phyloP scores from a whole-genome alignment of 2,113 vertebrate species.

The Tichodroma muraria region DNA sequence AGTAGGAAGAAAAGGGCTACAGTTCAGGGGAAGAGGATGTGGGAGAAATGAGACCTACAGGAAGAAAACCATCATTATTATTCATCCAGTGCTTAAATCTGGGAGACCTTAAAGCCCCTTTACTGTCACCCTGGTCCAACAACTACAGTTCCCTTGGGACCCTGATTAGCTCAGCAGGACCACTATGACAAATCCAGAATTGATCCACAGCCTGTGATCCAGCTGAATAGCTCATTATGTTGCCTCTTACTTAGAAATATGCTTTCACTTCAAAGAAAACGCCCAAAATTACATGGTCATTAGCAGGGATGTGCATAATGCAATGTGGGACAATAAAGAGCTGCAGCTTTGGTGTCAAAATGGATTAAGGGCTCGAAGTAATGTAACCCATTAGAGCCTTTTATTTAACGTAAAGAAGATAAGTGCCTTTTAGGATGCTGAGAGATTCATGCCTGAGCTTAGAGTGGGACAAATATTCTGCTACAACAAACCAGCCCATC shows the following conservation, averaged over 20 bases:
- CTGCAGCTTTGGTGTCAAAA: background rate
- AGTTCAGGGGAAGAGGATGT: background rate
- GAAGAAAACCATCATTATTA: background rate
- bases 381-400: background rate
- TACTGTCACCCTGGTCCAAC: background rate
- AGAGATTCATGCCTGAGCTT: background rate
- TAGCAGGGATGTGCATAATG: background rate
- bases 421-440: constrained; percentile 4
- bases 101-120: background rate
- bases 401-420: background rate
- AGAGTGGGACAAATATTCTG: background rate
- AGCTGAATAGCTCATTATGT: background rate
- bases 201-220: background rate
- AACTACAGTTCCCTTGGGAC: background rate
- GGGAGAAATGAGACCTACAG: background rate
- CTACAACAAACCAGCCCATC: background rate
- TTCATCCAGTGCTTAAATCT: background rate
- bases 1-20: background rate
- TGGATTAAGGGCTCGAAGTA: constrained; percentile 4
- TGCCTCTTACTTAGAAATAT: background rate
- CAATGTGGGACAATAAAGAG: background rate
- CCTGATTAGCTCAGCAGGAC: background rate
- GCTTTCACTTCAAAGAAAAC: constrained; percentile 10
- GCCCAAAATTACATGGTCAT: background rate
- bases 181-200: background rate